Evolutionary conservation across 2,888 invertebrate genomes (phyloP).

Genomic region (Sphecodes monilicornis): DNA sequence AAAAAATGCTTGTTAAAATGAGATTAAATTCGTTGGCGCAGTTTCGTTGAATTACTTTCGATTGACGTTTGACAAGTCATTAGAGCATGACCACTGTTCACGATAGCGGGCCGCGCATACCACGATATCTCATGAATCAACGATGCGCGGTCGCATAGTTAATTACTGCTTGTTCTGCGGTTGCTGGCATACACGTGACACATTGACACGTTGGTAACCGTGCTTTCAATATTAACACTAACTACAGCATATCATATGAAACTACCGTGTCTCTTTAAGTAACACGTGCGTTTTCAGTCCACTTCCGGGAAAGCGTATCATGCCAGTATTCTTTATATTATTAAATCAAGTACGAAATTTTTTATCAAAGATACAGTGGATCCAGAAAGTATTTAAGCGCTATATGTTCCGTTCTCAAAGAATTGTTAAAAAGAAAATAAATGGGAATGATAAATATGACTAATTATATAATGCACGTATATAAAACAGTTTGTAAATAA

Average conservation of each 20-base stretch:
- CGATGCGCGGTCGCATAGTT: constrained; percentile 37
- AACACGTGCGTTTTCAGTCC: not conserved
- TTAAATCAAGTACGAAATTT: not conserved
- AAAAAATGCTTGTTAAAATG: not conserved
- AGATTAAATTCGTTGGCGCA: no score
- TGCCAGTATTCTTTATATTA: not conserved
- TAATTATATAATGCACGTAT: no score
- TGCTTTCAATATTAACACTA: constrained; percentile 35
- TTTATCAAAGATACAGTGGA: not conserved
- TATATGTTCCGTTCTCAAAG: not conserved
- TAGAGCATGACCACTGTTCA: constrained; percentile 35
- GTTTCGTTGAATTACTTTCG: not conserved
- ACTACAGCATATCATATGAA: not conserved
- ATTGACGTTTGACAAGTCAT: constrained; percentile 27
- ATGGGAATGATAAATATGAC: no score
- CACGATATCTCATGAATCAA: constrained; percentile 32
- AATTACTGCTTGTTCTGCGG: constrained; percentile 57
- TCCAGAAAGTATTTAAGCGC: not conserved
- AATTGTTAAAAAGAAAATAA: no score
- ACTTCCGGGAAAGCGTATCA: no score
- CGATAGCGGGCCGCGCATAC: constrained; percentile 26
- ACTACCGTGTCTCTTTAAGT: not conserved
- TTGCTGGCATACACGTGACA: constrained; percentile 47
- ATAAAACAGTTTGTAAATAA: no score
- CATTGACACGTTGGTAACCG: constrained; percentile 25